Base-by-base conservation (phyloP, 2,113 vertebrate species). In the Sorex fumeus region DNA sequence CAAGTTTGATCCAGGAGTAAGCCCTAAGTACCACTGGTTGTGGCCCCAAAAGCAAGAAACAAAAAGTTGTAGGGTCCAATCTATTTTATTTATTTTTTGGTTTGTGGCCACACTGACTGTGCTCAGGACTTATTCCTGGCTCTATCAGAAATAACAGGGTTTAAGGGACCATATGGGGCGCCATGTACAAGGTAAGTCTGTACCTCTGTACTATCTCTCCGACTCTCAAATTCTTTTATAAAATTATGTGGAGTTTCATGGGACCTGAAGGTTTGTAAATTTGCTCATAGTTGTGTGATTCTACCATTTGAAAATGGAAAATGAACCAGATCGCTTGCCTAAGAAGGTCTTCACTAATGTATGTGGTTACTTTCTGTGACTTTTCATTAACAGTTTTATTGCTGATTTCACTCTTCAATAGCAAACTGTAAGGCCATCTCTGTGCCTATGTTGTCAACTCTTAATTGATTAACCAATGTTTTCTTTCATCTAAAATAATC, bases 401-500 rank as follows among this genome's bases (percentile, higher is more conserved):
- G 11, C 57, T 91, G 78, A 11, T 82, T 36, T 92, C 47, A 69
- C 66, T 88, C 32, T 87, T 91, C 28, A 93, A 8, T 79, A 91
- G 30, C 45, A 69, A 16, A 40, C 27, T 47, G 18, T n/a, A 47
- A 93, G 47, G 30, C 6, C 21, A 34, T n/a, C 18, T 67, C 72
- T 1, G 12, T 32, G 84, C 43, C 15, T 50, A 4, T 34, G 27
- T 45, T 84, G 60, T 84, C 76, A 94, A 69, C 40, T 45, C 67
- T 71, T 79, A 34, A 81, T 76, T 81, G 64, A 91, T 74, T 71
- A 53, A 43, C 75, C 81, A 70, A 64, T 76, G 75, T 85, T 91
- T 82, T 91, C 77, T 93, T 94, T 91, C 88, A 90, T 72, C 16
- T 85, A 83, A 71, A 91, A 87, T 83, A 36, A 81, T 90, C 23